Percentiles rank a stretch among this genome's conserved stretches.
Evolutionary conservation across 2,888 invertebrate genomes (phyloP).

Genomic region (Drosophila neutralis): DNA sequence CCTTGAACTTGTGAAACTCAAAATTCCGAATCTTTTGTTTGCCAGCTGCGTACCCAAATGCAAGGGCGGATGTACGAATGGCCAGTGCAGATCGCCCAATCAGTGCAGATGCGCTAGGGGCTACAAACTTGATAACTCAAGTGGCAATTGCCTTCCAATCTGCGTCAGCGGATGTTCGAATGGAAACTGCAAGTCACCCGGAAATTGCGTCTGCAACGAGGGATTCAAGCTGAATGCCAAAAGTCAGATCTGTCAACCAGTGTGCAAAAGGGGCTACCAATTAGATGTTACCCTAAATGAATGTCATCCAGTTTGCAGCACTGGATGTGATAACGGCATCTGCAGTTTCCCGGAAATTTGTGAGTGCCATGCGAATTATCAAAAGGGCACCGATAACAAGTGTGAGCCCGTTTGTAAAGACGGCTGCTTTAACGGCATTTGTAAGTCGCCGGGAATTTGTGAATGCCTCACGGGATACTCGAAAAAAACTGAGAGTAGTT

Average conservation of each 20-base stretch:
- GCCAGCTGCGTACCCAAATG: slow-evolving; percentile 80
- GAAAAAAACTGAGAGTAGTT: neutral
- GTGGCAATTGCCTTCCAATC: slow-evolving; percentile 72
- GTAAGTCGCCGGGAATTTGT: slow-evolving; percentile 89
- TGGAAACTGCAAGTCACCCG: slow-evolving; percentile 85
- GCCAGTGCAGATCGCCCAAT: slow-evolving; percentile 74
- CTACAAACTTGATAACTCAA: slow-evolving; percentile 37
- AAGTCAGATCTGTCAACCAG: slow-evolving; percentile 77
- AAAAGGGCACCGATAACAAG: slow-evolving; percentile 30
- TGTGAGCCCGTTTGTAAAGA: slow-evolving; percentile 60
- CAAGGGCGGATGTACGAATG: slow-evolving; percentile 73
- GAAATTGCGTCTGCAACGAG: slow-evolving; percentile 86
- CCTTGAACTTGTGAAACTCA: neutral
- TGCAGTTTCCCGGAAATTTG: slow-evolving; percentile 53
- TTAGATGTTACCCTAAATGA: slow-evolving; percentile 20
- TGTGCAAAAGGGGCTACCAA: slow-evolving; percentile 47
- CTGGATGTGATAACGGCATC: slow-evolving; percentile 60
- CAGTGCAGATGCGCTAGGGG: slow-evolving; percentile 70
- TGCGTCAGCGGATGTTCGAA: slow-evolving; percentile 78
- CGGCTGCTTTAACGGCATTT: slow-evolving; percentile 84
- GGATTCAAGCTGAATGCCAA: slow-evolving; percentile 84
- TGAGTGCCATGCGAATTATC: slow-evolving; percentile 42
- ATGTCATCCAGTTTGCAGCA: slow-evolving; percentile 54
- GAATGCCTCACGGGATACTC: slow-evolving; percentile 87
- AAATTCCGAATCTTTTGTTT: neutral